Base-by-base conservation (phyloP, 2,113 vertebrate species). In the Dryoscopus gambensis region DNA sequence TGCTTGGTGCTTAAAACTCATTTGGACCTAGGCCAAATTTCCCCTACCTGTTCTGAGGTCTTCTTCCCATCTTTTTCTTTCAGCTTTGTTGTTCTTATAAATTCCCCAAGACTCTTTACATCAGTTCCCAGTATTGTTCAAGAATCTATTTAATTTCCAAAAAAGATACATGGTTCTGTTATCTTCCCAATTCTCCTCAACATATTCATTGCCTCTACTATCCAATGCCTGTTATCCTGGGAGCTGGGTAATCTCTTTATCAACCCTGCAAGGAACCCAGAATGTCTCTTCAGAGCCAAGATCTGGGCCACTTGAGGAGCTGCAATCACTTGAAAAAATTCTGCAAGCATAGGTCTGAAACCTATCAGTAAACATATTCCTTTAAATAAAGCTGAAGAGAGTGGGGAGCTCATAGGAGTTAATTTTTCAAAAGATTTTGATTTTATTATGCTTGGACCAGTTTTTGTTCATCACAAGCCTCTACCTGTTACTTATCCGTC, bases 211-310 rank as follows among this genome's bases (percentile, higher is more conserved):
- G 7, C 7, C 9, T 59, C 25, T 50, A 11, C 30, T 57, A 17
- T 57, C 10, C 35, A 42, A 16, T 35, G 10, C 15, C 42, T 0
- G 0, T 33, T 42, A 11, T n/a, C 31, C 35, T 35, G 27, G 25
- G 17, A 50, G 35, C 14, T 37, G 17, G 9, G 14, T 42, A 68
- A 22, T 59, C 10, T 57, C 35, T 49, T 42, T 59, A 59, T 10
- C 4, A 18, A 44, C 3, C 7, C 35, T 59, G 2, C 17, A 76
- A 42, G 24, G 25, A 52, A 44, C 11, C 5, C 21, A 50, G 16
- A 2, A 31, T 13, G 5, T 57, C 42, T 25, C 25, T 31, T 67
- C 31, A 76, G 20, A 67, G 21, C 24, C 44, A 67, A 35, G 25
- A 59, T 50, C 44, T 50, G 25, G 35, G 37, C 13, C 8, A 21